Conservation (phyloP, 2,797 vertebrate species). For the Kryptopterus vitreolus region DNA sequence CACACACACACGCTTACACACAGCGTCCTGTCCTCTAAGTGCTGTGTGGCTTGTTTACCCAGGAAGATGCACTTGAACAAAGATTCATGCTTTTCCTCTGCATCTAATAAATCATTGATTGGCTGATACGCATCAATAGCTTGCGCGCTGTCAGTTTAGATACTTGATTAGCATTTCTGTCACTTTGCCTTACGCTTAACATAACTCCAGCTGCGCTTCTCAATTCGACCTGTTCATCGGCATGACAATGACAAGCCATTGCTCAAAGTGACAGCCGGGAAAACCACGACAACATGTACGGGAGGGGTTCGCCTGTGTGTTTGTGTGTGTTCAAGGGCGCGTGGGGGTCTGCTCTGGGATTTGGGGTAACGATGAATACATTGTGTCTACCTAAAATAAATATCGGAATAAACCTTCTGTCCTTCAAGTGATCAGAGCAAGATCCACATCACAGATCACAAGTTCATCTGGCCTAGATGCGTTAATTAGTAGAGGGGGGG, state of each 20-base stretch:
- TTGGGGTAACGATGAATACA: conserved; percentile 53
- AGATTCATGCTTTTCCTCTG: conserved; percentile 65
- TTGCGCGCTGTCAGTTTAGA: conserved; percentile 69
- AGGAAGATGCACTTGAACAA: conserved; percentile 58
- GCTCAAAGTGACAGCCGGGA: conserved; percentile 67
- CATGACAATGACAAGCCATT: conserved; percentile 65
- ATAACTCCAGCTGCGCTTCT: conserved; percentile 74
- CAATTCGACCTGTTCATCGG: conserved; percentile 66
- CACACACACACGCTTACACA: conserved; percentile 40
- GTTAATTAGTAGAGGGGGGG: not conserved
- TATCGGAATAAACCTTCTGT: no score
- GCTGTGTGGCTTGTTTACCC: conserved; percentile 66
- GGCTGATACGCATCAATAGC: conserved; percentile 65
- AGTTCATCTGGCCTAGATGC: not conserved
- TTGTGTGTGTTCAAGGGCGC: no score
- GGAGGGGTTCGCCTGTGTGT: no score
- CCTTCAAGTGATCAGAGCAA: not conserved
- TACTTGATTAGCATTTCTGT: conserved; percentile 71
- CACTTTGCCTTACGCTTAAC: conserved; percentile 76
- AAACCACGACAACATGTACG: conserved; percentile 52
- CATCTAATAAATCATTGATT: conserved; percentile 70
- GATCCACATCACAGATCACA: no score
- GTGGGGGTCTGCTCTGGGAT: not conserved
- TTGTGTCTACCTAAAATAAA: not conserved
- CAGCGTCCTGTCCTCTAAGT: conserved; percentile 51